Conservation (phyloP, 2,888 invertebrate genomes). For the Archips crataeganus region DNA sequence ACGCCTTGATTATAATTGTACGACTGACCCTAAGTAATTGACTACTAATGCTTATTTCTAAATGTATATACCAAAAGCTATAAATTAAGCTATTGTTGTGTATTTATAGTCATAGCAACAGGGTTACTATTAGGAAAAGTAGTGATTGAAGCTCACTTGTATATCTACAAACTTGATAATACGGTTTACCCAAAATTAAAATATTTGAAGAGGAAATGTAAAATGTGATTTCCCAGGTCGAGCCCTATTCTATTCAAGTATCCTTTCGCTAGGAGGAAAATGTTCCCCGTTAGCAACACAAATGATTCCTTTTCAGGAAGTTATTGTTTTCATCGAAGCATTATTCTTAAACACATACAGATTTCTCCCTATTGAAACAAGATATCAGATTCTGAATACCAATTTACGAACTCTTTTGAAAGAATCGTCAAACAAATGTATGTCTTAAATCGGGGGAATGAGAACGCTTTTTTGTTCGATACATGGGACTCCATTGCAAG, state of each 20-base stretch:
- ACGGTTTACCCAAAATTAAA: neutral
- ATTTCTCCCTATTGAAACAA: constrained; percentile 42
- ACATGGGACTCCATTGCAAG: constrained; percentile 42
- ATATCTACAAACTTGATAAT: neutral
- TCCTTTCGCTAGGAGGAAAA: constrained; percentile 15
- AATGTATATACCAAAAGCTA: neutral
- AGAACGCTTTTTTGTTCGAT: constrained; percentile 47
- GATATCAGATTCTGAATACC: constrained; percentile 51
- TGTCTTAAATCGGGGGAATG: constrained; percentile 45
- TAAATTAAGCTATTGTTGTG: constrained; percentile 10
- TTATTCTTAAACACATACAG: constrained; percentile 49
- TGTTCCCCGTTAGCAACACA: constrained; percentile 3
- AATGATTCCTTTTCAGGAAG: constrained; percentile 45
- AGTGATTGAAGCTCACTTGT: neutral
- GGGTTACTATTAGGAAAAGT: neutral
- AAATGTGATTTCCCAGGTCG: neutral
- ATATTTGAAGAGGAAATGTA: neutral
- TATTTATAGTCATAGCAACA: constrained; percentile 2
- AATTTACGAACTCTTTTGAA: constrained; percentile 49
- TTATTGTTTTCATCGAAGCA: constrained; percentile 45
- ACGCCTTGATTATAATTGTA: constrained; percentile 5
- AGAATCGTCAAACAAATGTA: constrained; percentile 37
- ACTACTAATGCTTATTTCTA: neutral
- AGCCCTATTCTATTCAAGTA: neutral
- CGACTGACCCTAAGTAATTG: neutral